A percentile compares a stretch with the other conserved stretches of the same genome.
These are phyloP conservation scores for Athalia rosae DNA, from an alignment of 2,888 invertebrate species.

Conservation along the genomic window DNA sequence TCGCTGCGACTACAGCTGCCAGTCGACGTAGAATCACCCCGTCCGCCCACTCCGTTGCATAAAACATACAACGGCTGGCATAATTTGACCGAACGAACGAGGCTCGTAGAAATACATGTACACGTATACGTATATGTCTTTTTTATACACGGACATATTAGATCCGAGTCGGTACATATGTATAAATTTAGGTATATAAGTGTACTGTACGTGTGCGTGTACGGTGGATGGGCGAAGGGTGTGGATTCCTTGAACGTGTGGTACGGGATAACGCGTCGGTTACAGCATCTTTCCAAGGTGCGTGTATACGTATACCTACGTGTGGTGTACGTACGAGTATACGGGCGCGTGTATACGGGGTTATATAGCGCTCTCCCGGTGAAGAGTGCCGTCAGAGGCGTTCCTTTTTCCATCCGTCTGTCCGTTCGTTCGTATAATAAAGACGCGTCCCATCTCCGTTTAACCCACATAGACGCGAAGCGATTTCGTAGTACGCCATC, in stretches of 20 bases:
- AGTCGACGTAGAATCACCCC: conserved; percentile 34
- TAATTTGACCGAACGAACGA: conserved; percentile 40
- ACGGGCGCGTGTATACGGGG: conserved; percentile 6
- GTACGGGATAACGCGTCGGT: no score
- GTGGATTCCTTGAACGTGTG: neutral
- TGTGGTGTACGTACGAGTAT: neutral
- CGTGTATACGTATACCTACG: neutral
- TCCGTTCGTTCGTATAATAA: conserved; percentile 67
- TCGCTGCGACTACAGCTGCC: no score
- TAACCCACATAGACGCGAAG: conserved; percentile 45
- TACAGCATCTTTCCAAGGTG: neutral
- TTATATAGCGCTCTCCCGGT: conserved; percentile 35
- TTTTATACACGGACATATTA: neutral
- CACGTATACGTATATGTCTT: neutral
- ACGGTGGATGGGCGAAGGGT: neutral
- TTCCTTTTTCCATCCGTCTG: conserved; percentile 40
- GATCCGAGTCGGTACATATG: neutral
- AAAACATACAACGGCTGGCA: conserved; percentile 58
- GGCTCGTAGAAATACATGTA: neutral
- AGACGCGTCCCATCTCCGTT: conserved; percentile 65
- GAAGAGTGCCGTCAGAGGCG: conserved; percentile 39
- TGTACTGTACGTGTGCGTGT: neutral
- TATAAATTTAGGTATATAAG: neutral
- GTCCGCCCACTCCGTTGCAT: conserved; percentile 61
- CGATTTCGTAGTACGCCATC: conserved; percentile 43